Base-by-base conservation (phyloP, 1,140 invertebrate genomes). In the Goniozus legneri region DNA sequence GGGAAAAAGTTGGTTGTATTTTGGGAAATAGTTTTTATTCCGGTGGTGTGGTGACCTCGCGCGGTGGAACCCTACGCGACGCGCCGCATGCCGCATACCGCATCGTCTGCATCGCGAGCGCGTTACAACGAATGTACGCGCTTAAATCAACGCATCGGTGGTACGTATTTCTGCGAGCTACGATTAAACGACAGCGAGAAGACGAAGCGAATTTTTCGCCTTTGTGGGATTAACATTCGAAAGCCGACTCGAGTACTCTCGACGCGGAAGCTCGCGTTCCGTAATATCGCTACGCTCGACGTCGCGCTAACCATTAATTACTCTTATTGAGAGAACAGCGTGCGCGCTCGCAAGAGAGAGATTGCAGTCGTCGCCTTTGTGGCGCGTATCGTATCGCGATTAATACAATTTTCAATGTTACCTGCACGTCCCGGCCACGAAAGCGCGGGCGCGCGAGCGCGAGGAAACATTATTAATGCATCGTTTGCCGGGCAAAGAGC, bases 281-380 rank as follows among this genome's bases (percentile, higher is more conserved):
- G 24, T 6, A 10, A 27, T 27, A 6, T 27, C 24, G 24, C 24
- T 4, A 27, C 10, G 24, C 4, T 6, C 24, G 24, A 10, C 24
- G 4, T 6, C 10, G 10, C 24, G 10, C 16, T 34, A 48, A 49
- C 49, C 57, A 63, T 68, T 68, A 66, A 68, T 66, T 68, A 68
- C 58, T 60, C 48, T 48, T 54, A 61, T 62, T 56, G 50, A 65
- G 48, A 55, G 54, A 60, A 57, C 52, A 47, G 39, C n/a, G n/a
- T n/a, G n/a, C n/a, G n/a, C n/a, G n/a, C n/a, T n/a, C n/a, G n/a
- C n/a, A n/a, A n/a, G n/a, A n/a, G n/a, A n/a, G 47, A 37, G 35
- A 34, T 44, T 34, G 47, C 55, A 43, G 59, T 56, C 54, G 47
- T 49, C 46, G 54, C 49, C 48, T 54, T 46, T 49, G 61, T 58